Percentiles rank a stretch among this genome's conserved stretches.
Evolutionary conservation across 2,797 vertebrate genomes (phyloP).

Genomic region (Chanos chanos): DNA sequence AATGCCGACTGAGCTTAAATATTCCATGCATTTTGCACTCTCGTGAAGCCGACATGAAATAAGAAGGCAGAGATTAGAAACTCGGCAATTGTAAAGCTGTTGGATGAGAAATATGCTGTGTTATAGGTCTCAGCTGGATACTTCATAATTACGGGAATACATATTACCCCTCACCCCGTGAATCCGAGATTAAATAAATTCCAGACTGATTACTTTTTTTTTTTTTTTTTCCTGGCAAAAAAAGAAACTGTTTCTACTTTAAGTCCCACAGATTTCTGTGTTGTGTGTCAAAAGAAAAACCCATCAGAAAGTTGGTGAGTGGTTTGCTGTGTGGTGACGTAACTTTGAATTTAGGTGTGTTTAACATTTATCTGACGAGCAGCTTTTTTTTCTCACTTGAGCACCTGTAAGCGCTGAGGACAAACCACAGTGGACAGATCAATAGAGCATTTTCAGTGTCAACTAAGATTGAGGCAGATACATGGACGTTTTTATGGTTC

Average conservation of each 20-base stretch:
- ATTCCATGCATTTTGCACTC: slow-evolving; percentile 64
- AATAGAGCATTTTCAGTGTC: neutral
- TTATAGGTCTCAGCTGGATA: slow-evolving; percentile 62
- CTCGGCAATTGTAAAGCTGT: slow-evolving; percentile 58
- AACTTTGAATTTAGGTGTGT: slow-evolving; percentile 26
- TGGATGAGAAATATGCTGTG: slow-evolving; percentile 55
- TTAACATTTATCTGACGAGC: slow-evolving; percentile 53
- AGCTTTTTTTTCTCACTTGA: slow-evolving; percentile 39
- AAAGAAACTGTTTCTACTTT: slow-evolving; percentile 42
- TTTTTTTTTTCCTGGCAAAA: too few relatives aligned
- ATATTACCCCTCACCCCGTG: slow-evolving; percentile 62
- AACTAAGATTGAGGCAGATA: too few relatives aligned
- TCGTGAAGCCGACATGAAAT: slow-evolving; percentile 60
- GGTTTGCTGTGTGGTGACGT: slow-evolving; percentile 47
- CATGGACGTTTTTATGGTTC: too few relatives aligned
- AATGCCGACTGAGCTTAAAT: slow-evolving; percentile 57
- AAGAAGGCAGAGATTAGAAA: slow-evolving; percentile 66
- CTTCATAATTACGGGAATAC: slow-evolving; percentile 61
- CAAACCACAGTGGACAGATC: neutral
- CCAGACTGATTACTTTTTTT: slow-evolving; percentile 70
- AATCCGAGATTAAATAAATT: slow-evolving; percentile 69
- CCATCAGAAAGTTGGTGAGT: slow-evolving; percentile 46
- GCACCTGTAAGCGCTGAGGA: slow-evolving; percentile 39
- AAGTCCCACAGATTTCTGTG: slow-evolving; percentile 35
- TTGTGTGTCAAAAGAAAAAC: slow-evolving; percentile 38